Evolutionary conservation across 2,113 vertebrate genomes (phyloP).

Genomic region (Oriolus oriolus): DNA sequence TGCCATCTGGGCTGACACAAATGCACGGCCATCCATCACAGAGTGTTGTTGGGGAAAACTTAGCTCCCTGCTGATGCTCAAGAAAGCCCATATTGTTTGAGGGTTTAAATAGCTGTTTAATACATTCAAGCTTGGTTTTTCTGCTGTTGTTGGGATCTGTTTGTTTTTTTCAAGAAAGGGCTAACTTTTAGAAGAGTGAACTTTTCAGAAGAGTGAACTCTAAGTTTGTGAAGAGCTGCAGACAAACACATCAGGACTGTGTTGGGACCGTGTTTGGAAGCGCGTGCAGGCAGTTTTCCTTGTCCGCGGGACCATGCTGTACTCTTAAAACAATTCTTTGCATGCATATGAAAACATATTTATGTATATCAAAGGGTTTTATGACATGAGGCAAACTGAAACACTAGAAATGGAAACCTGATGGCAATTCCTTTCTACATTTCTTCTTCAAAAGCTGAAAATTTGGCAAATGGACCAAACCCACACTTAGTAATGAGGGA

Average conservation of each 20-base stretch:
- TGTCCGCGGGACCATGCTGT: neutral
- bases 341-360: constrained; percentile 21
- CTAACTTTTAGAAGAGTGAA: neutral
- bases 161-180: neutral
- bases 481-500: neutral
- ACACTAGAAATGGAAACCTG: constrained; percentile 45
- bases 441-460: constrained; percentile 39
- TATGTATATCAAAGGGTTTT: constrained; percentile 28
- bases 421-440: neutral
- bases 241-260: neutral
- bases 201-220: neutral
- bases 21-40: neutral
- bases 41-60: neutral
- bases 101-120: constrained; percentile 14
- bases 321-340: constrained; percentile 15
- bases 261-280: neutral
- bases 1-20: neutral
- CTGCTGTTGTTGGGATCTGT: neutral
- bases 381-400: constrained; percentile 6
- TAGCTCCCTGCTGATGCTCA: constrained; percentile 18
- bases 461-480: constrained; percentile 32
- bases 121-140: neutral
- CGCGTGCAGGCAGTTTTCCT: neutral
- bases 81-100: constrained; percentile 21
- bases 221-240: neutral